Evolutionary conservation across 2,888 invertebrate genomes (phyloP).

Genomic region (Dicyrtoma fusca): DNA sequence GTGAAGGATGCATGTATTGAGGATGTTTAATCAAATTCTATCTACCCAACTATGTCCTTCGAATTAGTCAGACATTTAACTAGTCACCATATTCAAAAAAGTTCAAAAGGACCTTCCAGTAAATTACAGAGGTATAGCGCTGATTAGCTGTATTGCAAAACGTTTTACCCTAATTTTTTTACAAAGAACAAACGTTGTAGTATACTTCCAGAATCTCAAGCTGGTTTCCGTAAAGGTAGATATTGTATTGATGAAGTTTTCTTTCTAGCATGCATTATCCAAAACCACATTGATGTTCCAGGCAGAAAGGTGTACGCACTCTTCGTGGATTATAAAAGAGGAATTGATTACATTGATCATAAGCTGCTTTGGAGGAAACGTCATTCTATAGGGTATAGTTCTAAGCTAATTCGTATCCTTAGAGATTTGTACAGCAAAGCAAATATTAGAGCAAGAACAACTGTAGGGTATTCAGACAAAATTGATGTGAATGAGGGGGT

Average conservation of each 20-base stretch:
- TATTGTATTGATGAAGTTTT: constrained; percentile 13
- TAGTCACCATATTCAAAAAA: neutral
- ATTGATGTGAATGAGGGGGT: too few relatives aligned
- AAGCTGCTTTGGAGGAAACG: neutral
- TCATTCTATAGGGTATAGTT: neutral
- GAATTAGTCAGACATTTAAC: neutral
- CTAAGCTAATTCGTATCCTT: neutral
- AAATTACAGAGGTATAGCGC: constrained; percentile 4
- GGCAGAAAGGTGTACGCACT: neutral
- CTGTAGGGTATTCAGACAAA: too few relatives aligned
- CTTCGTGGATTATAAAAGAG: constrained; percentile 6
- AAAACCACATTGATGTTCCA: neutral
- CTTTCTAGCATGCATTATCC: neutral
- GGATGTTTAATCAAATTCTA: neutral
- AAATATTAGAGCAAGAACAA: too few relatives aligned
- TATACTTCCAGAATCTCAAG: too few relatives aligned
- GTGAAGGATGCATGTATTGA: neutral
- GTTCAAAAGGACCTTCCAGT: neutral
- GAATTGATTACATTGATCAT: neutral
- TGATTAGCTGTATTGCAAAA: neutral
- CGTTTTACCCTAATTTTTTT: neutral
- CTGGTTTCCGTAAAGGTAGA: constrained; percentile 15
- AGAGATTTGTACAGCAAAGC: too few relatives aligned
- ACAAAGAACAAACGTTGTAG: neutral
- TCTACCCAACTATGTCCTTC: neutral